Evolutionary conservation across 2,888 invertebrate species (phyloP).

Genomic region (Amiota communis): DNA sequence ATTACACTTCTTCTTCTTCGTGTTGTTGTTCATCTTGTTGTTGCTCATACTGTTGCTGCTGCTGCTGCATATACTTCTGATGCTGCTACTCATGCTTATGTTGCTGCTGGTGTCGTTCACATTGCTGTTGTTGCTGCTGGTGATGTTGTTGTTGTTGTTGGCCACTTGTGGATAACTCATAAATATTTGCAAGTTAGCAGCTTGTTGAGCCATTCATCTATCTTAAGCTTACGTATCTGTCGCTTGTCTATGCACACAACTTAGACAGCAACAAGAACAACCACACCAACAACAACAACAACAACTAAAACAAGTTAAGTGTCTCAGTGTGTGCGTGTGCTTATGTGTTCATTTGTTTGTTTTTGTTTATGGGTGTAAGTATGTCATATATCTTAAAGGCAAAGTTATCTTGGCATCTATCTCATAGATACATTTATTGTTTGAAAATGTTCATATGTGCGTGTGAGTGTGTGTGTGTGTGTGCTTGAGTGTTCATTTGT

Average conservation of each 20-base stretch:
- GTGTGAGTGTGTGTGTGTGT: slow-evolving; percentile 6
- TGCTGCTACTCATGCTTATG: slow-evolving; percentile 29
- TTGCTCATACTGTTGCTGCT: slow-evolving; percentile 23
- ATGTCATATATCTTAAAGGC: slow-evolving; percentile 11
- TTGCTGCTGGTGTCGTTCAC: slow-evolving; percentile 32
- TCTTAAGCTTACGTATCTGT: slow-evolving; percentile 34
- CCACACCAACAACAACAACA: not conserved
- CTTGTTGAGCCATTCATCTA: slow-evolving; percentile 67
- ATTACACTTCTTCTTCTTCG: not conserved
- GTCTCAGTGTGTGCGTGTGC: not conserved
- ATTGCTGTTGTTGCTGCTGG: slow-evolving; percentile 39
- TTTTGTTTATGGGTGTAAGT: not conserved
- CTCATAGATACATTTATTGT: not conserved
- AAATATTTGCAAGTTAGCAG: slow-evolving; percentile 68
- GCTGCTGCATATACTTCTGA: slow-evolving; percentile 10
- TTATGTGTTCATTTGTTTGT: not conserved
- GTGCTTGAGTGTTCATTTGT: slow-evolving; percentile 26
- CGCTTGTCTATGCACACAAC: slow-evolving; percentile 30
- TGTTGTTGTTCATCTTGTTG: not conserved
- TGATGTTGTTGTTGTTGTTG: slow-evolving; percentile 32
- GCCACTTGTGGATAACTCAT: slow-evolving; percentile 64
- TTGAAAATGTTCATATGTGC: no score
- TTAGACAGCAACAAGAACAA: slow-evolving; percentile 32
- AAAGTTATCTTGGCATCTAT: not conserved
- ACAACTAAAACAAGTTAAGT: slow-evolving; percentile 7